Conservation (phyloP, 2,113 vertebrate species). For the Nannobrachium achirus region DNA sequence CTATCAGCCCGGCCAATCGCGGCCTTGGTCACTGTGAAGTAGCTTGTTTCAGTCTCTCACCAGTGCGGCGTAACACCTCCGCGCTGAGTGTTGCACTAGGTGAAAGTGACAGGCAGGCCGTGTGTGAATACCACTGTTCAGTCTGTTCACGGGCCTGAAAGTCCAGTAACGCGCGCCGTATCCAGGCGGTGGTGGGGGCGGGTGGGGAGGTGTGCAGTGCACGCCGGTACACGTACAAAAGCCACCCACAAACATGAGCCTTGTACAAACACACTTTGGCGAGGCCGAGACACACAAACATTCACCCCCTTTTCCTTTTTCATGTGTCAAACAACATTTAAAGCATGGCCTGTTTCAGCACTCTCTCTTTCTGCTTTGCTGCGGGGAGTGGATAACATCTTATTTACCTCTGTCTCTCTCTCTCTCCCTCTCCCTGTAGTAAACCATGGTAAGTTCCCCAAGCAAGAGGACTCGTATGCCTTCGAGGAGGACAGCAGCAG, state of each 20-base stretch:
- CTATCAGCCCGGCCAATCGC: conserved; percentile 79
- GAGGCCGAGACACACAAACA: background rate
- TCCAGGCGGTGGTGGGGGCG: background rate
- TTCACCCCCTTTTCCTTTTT: background rate
- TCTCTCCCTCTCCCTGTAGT: conserved; percentile 70
- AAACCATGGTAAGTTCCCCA: conserved; percentile 86
- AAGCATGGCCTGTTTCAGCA: background rate
- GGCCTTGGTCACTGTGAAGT: conserved; percentile 69
- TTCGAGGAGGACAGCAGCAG: conserved; percentile 98
- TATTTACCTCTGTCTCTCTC: conserved; percentile 10
- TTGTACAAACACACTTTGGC: background rate
- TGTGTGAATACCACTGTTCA: conserved; percentile 33
- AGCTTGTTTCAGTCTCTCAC: conserved; percentile 66
- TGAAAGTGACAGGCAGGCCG: conserved; percentile 55
- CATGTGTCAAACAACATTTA: background rate
- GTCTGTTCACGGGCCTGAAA: conserved; percentile 2
- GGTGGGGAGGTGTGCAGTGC: too few relatives aligned
- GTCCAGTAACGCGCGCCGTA: background rate
- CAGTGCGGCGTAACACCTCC: conserved; percentile 69
- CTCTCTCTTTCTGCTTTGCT: background rate
- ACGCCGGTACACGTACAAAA: background rate
- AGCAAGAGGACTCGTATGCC: conserved; percentile 88
- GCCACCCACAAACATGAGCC: conserved; percentile 4
- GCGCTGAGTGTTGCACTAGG: conserved; percentile 62
- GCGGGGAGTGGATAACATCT: too few relatives aligned